These are phyloP conservation scores for Battus philenor DNA, from an alignment of 1,140 invertebrate genomes.

Conservation along the genomic window DNA sequence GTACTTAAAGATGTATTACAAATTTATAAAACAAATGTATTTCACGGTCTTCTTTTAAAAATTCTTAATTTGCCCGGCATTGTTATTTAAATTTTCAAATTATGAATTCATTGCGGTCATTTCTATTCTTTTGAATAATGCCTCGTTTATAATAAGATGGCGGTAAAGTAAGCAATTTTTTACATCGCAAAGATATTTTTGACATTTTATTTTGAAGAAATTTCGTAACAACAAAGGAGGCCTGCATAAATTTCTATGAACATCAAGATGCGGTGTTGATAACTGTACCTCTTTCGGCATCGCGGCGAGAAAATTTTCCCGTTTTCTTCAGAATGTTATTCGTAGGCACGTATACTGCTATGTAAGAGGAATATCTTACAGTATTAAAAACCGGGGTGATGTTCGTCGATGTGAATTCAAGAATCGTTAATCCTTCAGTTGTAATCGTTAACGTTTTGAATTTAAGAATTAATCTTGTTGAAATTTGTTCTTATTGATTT, in stretches of 20 bases:
- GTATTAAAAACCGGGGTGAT: conserved; percentile 31
- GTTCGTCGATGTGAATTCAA: too few species aligned
- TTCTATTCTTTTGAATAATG: conserved; percentile 43
- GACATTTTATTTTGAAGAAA: conserved; percentile 13
- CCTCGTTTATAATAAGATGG: conserved; percentile 25
- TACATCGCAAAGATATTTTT: conserved; percentile 9
- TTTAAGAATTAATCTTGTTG: too few species aligned
- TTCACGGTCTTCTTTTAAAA: conserved; percentile 1
- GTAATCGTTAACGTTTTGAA: too few species aligned
- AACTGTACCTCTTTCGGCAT: conserved; percentile 7
- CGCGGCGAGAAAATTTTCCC: conserved; percentile 16
- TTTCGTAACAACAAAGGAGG: conserved; percentile 11
- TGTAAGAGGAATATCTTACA: conserved; percentile 35
- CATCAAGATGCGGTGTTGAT: conserved; percentile 15
- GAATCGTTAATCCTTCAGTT: too few species aligned
- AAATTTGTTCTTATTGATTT: too few species aligned
- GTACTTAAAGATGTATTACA: too few species aligned
- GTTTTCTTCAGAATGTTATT: conserved; percentile 39
- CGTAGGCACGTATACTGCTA: conserved; percentile 31
- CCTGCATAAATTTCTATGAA: conserved; percentile 14
- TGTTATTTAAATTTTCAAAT: conserved; percentile 63
- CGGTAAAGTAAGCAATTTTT: conserved; percentile 19
- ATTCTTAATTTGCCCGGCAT: conserved; percentile 41
- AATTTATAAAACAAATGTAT: too few species aligned
- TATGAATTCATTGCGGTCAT: conserved; percentile 56